Percentiles rank a stretch among this genome's conserved stretches.
Conservation (phyloP, 2,797 vertebrate species). For the Eremophila alpestris region DNA sequence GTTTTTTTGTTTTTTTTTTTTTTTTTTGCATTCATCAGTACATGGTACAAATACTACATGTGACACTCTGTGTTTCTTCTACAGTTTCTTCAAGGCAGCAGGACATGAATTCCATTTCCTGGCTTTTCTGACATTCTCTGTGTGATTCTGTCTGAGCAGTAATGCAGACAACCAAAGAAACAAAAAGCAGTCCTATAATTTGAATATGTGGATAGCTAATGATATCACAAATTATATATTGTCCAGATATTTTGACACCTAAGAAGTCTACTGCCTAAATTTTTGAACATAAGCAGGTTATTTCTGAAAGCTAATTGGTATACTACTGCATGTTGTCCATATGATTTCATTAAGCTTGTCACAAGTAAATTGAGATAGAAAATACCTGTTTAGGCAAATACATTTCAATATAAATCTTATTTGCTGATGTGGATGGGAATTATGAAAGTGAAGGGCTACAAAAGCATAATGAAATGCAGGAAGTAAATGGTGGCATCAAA, state of each 20-base stretch:
- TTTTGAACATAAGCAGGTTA: not conserved
- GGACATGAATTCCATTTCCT: not conserved
- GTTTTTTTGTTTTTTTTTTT: not conserved
- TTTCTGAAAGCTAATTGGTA: not conserved
- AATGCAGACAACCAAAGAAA: not conserved
- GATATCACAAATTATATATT: not conserved
- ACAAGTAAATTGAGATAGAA: constrained; percentile 48
- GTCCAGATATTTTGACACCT: not conserved
- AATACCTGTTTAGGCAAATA: constrained; percentile 27
- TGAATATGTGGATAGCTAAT: not conserved
- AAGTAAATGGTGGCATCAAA: constrained; percentile 4
- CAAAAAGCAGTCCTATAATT: not conserved
- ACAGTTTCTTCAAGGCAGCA: not conserved
- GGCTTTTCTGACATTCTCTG: not conserved
- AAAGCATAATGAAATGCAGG: not conserved
- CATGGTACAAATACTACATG: not conserved
- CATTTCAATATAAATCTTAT: constrained; percentile 35
- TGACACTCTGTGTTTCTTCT: not conserved
- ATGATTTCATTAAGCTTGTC: constrained; percentile 12
- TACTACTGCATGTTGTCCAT: not conserved
- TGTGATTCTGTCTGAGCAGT: not conserved
- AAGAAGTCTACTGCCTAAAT: not conserved
- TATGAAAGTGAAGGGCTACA: not conserved
- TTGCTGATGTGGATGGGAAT: not conserved
- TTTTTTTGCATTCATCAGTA: not conserved